Conservation (phyloP, 1,140 invertebrate genomes). For the Nebria ingens region DNA sequence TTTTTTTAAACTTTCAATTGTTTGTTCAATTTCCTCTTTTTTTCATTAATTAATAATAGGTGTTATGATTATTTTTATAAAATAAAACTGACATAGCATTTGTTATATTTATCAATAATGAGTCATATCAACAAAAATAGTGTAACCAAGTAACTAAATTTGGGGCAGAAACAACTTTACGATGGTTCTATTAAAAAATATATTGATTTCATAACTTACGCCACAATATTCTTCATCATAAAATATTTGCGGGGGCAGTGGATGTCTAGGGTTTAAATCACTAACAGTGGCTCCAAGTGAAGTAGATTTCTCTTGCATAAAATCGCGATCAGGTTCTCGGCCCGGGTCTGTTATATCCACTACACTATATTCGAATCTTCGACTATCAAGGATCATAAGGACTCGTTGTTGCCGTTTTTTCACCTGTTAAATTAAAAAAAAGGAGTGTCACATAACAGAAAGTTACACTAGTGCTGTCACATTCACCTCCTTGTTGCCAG, state of each 20-base stretch:
- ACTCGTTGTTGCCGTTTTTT: conserved; percentile 89
- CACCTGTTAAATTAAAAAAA: conserved; percentile 55
- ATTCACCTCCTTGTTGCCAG: conserved; percentile 82
- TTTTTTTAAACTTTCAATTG: too few species aligned
- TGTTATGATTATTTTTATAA: too few species aligned
- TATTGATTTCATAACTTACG: too few species aligned
- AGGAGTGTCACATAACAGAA: conserved; percentile 11
- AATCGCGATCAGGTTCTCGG: conserved; percentile 77
- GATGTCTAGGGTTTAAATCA: conserved; percentile 42
- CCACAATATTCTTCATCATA: conserved; percentile 88
- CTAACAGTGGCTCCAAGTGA: conserved; percentile 58
- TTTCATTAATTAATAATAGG: too few species aligned
- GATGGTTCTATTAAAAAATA: too few species aligned
- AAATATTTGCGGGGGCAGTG: conserved; percentile 86
- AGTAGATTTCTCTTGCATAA: conserved; percentile 83
- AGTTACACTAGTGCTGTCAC: background rate
- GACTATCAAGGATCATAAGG: conserved; percentile 82
- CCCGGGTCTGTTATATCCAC: conserved; percentile 90
- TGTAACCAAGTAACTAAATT: too few species aligned
- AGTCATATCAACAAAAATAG: too few species aligned
- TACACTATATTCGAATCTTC: conserved; percentile 74
- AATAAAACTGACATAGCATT: background rate
- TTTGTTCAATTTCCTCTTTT: too few species aligned
- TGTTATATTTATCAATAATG: background rate
- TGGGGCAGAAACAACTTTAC: too few species aligned